Evolutionary conservation across 2,113 vertebrate species (phyloP), one percentile per base, ranked within the genome.

Genomic region (Mandrillus leucophaeus): DNA sequence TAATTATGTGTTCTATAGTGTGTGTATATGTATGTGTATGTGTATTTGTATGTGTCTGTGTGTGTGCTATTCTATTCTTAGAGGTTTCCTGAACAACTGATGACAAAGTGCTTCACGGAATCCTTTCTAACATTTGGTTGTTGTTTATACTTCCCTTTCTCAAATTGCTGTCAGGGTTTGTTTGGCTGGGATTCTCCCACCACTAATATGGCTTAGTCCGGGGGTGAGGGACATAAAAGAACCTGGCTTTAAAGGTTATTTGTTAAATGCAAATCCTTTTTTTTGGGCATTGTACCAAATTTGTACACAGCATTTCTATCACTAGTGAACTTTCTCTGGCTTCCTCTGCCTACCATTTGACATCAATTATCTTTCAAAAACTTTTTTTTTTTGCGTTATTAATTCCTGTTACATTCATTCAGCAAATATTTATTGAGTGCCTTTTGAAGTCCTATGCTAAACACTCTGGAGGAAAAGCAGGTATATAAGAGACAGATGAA

Each of bases 371-470:
- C 80, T 90, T 96, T 97, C 55, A 70, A 94, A 98, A 96, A 86
- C 92, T 90, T 96, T 96, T 64, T 50, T 38, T 64, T 91, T 64
- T 93, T n/a, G 17, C 6, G 0, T 95, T 96, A 89, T 97, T 97
- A 98, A 97, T 95, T 97, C 59, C 93, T 97, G 66, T 93, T 91
- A 86, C 48, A 76, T 93, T 97, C 93, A 87, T 94, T 89, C 94
- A 93, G 48, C n/a, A 97, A 92, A 94, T 94, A 96, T 95, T 97
- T 93, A 97, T 61, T 93, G 89, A 97, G 86, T 80, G 70, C 68
- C 82, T 96, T 97, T 94, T 96, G 91, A 97, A 97, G 97, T 94
- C 82, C 55, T 81, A 7, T 79, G 85, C 82, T 97, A 93, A 94
- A 61, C 72, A 89, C 57, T 94, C 59, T 93, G 61, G 61, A 91